Evolutionary conservation across 2,797 vertebrate genomes (phyloP), one percentile per base, ranked within the genome.

Genomic region (Tinamus major): DNA sequence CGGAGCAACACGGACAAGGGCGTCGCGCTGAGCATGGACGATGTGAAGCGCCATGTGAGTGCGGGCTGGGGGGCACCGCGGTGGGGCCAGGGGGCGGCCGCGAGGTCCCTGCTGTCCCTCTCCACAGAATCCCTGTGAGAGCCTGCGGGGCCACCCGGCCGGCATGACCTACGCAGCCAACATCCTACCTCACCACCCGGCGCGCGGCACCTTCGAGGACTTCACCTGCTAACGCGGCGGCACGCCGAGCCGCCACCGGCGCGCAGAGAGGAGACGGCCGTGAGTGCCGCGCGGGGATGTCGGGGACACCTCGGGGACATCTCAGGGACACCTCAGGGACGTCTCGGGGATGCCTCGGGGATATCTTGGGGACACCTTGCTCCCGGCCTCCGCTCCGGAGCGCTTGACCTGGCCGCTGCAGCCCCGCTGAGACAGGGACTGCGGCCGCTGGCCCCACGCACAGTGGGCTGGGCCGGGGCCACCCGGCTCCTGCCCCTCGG

Each of bases 141-240:
- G 98, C 96, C 97, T 99, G 94, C 97, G 98, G 94, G 97, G 98
- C 41, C 98, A 98, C 94, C 98, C 98, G 53, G 98, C 99, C 5
- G 99, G 99, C 85, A 98, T 99, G 93, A 98, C 99, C 9, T 99
- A 99, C 79, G 98, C 99, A 68, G 99, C 98, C 98, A 99, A 99
- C 98, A 99, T 99, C 98, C 99, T 99, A 99, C 99, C 99, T 99
- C 99, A 99, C 91, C 99, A 99, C 98, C 99, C 99, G 1, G 99
- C 98, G 95, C 98, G 99, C 98, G 98, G 98, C 95, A 99, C 99
- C 95, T 99, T 99, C 87, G 99, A 99, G 97, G 99, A 99, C 98
- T 99, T 99, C 98, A 99, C 99, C 95, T 99, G 99, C 98, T 97
- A 95, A 97, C 87, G 91, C 3, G 44, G 67, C 48, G 18, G 17